Evolutionary conservation across 2,888 invertebrate genomes (phyloP).

Genomic region (Meandrusa payeni): DNA sequence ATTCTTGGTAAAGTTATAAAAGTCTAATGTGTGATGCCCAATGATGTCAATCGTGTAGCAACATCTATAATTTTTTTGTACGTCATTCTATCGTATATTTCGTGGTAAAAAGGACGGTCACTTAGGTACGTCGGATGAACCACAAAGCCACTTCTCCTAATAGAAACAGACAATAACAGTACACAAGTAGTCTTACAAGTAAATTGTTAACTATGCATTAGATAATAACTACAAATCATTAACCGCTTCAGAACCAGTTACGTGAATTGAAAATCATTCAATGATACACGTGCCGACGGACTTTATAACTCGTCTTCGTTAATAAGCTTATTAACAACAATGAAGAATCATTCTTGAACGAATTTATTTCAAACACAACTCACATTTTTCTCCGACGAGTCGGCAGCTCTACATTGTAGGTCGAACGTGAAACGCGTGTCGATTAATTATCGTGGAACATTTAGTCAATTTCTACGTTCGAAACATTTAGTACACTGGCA

Average conservation of each 20-base stretch:
- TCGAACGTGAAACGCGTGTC: slow-evolving; percentile 41
- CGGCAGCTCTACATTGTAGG: slow-evolving; percentile 72
- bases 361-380: slow-evolving; percentile 42
- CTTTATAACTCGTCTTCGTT: slow-evolving; percentile 15
- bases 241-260: slow-evolving; percentile 13
- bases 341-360: slow-evolving; percentile 10
- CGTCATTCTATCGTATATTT: too few relatives aligned
- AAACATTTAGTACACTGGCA: slow-evolving; percentile 36
- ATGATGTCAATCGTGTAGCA: too few relatives aligned
- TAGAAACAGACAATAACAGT: too few relatives aligned
- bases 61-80: too few relatives aligned
- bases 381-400: slow-evolving; percentile 71
- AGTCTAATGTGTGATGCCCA: too few relatives aligned
- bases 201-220: slow-evolving; percentile 4
- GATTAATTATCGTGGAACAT: slow-evolving; percentile 45
- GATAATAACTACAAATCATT: slow-evolving; percentile 2
- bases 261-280: slow-evolving; percentile 4
- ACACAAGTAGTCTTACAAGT: too few relatives aligned
- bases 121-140: too few relatives aligned
- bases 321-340: slow-evolving; percentile 11
- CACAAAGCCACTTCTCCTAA: too few relatives aligned
- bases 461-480: slow-evolving; percentile 32
- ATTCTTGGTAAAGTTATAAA: too few relatives aligned
- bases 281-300: slow-evolving; percentile 19
- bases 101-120: too few relatives aligned